These are phyloP conservation scores for Oenanthe melanoleuca DNA, from an alignment of 2,113 vertebrate species.

Conservation along the genomic window DNA sequence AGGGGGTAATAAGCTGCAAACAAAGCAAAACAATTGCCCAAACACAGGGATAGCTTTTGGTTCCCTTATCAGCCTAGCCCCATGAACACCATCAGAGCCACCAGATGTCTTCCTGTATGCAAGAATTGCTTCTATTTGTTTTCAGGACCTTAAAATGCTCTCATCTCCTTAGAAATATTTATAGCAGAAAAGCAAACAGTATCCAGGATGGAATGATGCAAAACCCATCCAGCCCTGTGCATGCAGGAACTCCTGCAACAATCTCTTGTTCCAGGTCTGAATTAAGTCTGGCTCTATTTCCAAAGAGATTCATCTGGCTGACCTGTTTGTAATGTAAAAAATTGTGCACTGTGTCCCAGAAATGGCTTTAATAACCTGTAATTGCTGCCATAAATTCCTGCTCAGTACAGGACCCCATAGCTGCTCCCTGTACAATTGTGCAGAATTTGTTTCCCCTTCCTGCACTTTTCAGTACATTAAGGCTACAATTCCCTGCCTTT, in stretches of 20 bases:
- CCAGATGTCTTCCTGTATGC: slow-evolving; percentile 55
- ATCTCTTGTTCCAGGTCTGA: slow-evolving; percentile 8
- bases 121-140: slow-evolving; percentile 18
- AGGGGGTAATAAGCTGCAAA: slow-evolving; percentile 34
- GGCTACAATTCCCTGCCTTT: neutral
- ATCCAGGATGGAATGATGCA: slow-evolving; percentile 54
- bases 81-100: neutral
- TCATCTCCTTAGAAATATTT: slow-evolving; percentile 54
- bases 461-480: neutral
- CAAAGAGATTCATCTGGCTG: neutral
- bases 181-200: slow-evolving; percentile 54
- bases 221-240: neutral
- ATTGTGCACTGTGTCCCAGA: neutral
- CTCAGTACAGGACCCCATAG: neutral
- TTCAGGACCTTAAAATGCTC: slow-evolving; percentile 50
- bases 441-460: neutral
- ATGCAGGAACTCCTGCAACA: neutral
- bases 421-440: neutral
- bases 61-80: slow-evolving; percentile 39
- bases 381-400: neutral
- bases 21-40: slow-evolving; percentile 38
- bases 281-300: neutral
- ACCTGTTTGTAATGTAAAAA: neutral
- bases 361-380: slow-evolving; percentile 19
- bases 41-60: neutral